These are phyloP conservation scores for Puffinus mauretanicus DNA, from an alignment of 2,113 vertebrate species.

Conservation along the genomic window DNA sequence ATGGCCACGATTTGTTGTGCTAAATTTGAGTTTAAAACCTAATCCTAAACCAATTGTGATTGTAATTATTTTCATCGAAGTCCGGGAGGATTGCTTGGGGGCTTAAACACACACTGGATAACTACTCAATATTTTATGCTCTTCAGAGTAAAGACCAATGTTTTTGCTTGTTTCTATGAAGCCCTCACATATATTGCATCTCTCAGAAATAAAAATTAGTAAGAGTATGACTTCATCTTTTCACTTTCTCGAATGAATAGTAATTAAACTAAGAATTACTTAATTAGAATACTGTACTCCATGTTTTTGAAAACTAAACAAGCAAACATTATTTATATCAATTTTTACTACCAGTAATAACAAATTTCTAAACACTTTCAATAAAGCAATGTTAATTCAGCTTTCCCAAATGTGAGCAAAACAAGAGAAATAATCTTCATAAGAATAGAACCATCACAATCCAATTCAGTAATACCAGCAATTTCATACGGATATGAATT, in stretches of 20 bases:
- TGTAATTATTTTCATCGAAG: neutral
- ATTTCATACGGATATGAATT: slow-evolving; percentile 44
- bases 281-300: neutral
- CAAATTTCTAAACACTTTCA: neutral
- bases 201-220: neutral
- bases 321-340: neutral
- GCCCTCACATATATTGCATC: neutral
- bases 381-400: neutral
- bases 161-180: neutral
- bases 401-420: neutral
- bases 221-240: neutral
- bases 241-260: neutral
- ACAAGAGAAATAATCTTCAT: neutral
- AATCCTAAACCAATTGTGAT: neutral
- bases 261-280: neutral
- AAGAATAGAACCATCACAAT: neutral
- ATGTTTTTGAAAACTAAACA: neutral
- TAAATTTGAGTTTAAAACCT: neutral
- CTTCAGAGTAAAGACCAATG: neutral
- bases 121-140: neutral
- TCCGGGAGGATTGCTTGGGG: neutral
- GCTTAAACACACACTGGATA: neutral
- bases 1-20: neutral
- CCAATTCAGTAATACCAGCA: slow-evolving; percentile 23
- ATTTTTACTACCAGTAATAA: neutral